phyloP scores from a whole-genome alignment of 2,888 invertebrate genomes.

The Linnaemya vulpina region DNA sequence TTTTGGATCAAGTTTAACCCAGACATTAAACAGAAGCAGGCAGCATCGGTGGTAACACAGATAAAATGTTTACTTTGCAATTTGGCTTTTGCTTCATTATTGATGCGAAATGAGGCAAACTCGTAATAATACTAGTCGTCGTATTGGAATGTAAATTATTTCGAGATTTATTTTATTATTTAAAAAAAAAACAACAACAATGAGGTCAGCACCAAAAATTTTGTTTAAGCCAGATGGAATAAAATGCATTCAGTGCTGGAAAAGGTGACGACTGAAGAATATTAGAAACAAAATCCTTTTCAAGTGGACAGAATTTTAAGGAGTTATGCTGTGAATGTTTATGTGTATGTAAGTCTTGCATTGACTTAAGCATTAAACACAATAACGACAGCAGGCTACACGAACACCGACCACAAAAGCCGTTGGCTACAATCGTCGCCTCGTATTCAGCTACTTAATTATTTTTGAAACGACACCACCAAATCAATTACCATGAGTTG shows the following conservation, averaged over 20 bases:
- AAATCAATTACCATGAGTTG: too few relatives aligned
- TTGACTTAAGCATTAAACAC: too few relatives aligned
- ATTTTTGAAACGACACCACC: too few relatives aligned
- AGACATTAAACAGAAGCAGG: conserved; percentile 53
- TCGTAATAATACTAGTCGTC: background rate
- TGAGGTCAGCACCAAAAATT: conserved; percentile 37
- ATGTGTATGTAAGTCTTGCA: too few relatives aligned
- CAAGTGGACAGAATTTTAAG: background rate
- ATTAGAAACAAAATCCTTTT: background rate
- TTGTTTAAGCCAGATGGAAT: conserved; percentile 32
- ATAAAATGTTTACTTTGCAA: conserved; percentile 22
- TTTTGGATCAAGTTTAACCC: conserved; percentile 66
- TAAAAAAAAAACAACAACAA: background rate
- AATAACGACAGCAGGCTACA: too few relatives aligned
- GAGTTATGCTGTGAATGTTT: too few relatives aligned
- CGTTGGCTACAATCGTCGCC: too few relatives aligned
- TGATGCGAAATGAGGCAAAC: conserved; percentile 19
- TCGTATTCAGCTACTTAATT: too few relatives aligned
- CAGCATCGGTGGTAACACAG: conserved; percentile 3
- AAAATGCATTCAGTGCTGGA: background rate
- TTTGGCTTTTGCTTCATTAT: conserved; percentile 35
- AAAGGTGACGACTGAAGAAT: background rate
- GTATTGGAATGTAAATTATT: conserved; percentile 34
- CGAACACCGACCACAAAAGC: too few relatives aligned
- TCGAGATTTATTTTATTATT: conserved; percentile 34